These are phyloP conservation scores for Eira barbara DNA, from an alignment of 2,113 vertebrate species.

Conservation along the genomic window DNA sequence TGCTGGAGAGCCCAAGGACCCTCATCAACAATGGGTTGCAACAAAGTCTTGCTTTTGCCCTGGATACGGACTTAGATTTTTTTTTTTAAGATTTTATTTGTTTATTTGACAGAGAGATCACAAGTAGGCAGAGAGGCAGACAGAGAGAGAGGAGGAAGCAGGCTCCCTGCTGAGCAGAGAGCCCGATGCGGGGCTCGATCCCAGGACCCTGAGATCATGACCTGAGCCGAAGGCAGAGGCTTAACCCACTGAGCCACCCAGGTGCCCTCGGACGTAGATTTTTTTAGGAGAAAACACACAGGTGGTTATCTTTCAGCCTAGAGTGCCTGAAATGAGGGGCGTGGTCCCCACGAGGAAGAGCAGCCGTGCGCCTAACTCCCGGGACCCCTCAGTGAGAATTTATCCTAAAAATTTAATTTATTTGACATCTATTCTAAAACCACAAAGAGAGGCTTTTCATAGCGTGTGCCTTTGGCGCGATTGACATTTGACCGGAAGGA, in stretches of 20 bases:
- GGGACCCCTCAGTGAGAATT: neutral
- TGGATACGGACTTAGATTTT: neutral
- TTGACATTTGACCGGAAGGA: neutral
- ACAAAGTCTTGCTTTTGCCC: neutral
- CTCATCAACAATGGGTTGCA: constrained; percentile 11
- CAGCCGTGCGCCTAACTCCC: neutral
- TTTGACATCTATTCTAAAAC: constrained; percentile 3
- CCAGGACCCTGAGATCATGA: no score
- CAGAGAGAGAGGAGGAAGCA: no score
- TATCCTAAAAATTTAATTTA: constrained; percentile 6
- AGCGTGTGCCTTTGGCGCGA: neutral
- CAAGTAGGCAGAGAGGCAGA: no score
- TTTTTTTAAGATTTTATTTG: neutral
- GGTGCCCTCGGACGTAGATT: no score
- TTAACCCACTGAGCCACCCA: no score
- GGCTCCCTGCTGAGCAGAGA: no score
- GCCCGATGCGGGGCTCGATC: no score
- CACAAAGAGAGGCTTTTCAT: neutral
- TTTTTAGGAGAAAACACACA: constrained; percentile 25
- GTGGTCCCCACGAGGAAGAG: neutral
- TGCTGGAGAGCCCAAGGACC: constrained; percentile 20
- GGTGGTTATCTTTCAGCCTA: neutral
- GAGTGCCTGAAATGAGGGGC: neutral
- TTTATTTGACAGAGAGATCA: no score
- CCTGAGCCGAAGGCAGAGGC: no score